Conservation (phyloP, 64 coral and sea anemone genomes). For the Anthopleura sola region DNA sequence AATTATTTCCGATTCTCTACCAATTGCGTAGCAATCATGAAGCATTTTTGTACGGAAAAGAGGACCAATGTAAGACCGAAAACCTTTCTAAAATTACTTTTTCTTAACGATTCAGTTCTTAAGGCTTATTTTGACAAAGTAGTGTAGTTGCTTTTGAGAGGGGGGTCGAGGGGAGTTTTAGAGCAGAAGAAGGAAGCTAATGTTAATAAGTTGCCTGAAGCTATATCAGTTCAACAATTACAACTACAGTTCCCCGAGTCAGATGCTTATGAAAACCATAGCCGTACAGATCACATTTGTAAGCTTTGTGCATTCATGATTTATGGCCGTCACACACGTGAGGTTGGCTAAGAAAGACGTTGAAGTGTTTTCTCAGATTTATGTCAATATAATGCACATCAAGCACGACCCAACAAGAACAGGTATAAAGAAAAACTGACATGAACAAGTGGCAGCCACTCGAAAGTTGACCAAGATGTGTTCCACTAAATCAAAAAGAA, state of each 20-base stretch:
- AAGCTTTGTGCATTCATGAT: not conserved
- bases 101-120: too few relatives aligned
- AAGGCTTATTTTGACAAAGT: too few relatives aligned
- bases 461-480: not conserved
- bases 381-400: constrained; percentile 3
- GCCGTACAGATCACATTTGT: not conserved
- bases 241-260: not conserved
- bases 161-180: too few relatives aligned
- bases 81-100: too few relatives aligned
- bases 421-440: constrained; percentile 11
- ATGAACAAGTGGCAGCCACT: not conserved
- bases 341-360: not conserved
- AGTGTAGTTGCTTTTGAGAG: too few relatives aligned
- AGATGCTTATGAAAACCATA: not conserved
- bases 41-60: not conserved
- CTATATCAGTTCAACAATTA: not conserved
- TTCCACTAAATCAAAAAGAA: constrained; percentile 1
- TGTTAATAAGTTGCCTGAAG: not conserved
- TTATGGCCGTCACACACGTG: constrained; percentile 6
- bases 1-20: too few relatives aligned
- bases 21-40: not conserved
- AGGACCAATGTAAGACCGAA: too few relatives aligned
- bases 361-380: not conserved
- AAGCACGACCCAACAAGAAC: not conserved
- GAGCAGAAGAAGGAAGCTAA: not conserved